Evolutionary conservation across 2,888 invertebrate genomes (phyloP).

Genomic region (Oxystoma pomonae): DNA sequence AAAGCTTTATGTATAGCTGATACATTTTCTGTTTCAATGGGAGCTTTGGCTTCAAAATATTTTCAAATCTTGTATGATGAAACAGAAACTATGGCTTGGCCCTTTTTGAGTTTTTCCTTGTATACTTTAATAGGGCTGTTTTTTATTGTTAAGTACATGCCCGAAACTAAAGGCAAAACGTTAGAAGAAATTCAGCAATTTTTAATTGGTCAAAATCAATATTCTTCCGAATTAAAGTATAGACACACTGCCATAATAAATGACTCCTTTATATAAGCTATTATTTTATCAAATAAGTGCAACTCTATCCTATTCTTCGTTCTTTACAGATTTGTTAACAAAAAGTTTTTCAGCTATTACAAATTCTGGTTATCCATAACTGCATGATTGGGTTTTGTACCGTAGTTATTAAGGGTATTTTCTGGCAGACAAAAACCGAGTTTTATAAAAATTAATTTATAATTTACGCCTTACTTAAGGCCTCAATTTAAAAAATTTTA

Average conservation of each 20-base stretch:
- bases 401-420: too few species aligned
- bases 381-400: too few species aligned
- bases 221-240: slow-evolving; percentile 14
- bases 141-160: slow-evolving; percentile 57
- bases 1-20: slow-evolving; percentile 55
- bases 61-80: slow-evolving; percentile 53
- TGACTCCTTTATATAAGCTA: slow-evolving; percentile 18
- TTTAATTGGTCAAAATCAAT: slow-evolving; percentile 46
- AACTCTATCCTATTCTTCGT: too few species aligned
- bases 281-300: too few species aligned
- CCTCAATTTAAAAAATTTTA: too few species aligned
- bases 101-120: slow-evolving; percentile 60
- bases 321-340: too few species aligned
- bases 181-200: slow-evolving; percentile 63
- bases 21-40: slow-evolving; percentile 49
- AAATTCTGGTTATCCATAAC: too few species aligned
- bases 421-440: too few species aligned
- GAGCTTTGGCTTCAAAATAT: slow-evolving; percentile 49
- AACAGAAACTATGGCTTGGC: slow-evolving; percentile 55
- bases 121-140: slow-evolving; percentile 58
- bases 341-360: too few species aligned
- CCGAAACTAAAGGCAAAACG: slow-evolving; percentile 68
- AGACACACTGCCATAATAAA: slow-evolving; percentile 16
- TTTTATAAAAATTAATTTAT: too few species aligned
- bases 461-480: too few species aligned